phyloP scores from a whole-genome alignment of 30 jellyfish, hydroid and myxozoan genomes.

The Turritopsis dohrnii region DNA sequence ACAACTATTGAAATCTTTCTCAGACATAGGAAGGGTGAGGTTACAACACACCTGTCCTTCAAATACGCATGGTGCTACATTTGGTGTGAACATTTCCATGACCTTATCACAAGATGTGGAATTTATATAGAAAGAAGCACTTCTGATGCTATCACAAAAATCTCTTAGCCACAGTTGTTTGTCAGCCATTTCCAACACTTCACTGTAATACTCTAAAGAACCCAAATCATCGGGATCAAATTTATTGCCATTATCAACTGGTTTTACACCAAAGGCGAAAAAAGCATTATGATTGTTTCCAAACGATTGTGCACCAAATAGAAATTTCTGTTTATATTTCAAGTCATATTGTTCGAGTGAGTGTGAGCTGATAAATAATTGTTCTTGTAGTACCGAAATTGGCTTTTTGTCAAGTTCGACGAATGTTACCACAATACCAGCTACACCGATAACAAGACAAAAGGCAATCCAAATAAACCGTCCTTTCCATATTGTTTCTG shows the following conservation, averaged over 20 bases:
- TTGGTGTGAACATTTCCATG: neutral
- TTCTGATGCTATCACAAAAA: constrained; percentile 45
- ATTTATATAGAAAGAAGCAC: constrained; percentile 33
- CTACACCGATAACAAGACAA: constrained; percentile 55
- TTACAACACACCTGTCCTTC: constrained; percentile 45
- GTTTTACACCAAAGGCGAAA: constrained; percentile 58
- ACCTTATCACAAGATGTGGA: constrained; percentile 29
- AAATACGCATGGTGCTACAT: constrained; percentile 36
- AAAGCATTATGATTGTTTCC: neutral
- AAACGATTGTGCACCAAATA: neutral
- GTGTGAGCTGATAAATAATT: constrained; percentile 47
- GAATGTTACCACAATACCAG: constrained; percentile 55
- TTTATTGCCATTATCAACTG: constrained; percentile 55
- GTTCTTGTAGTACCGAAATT: constrained; percentile 52
- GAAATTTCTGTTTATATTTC: constrained; percentile 42
- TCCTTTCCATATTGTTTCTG: constrained; percentile 28
- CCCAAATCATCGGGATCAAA: constrained; percentile 77
- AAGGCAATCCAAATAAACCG: constrained; percentile 33
- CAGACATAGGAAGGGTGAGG: constrained; percentile 33
- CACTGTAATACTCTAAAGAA: constrained; percentile 5
- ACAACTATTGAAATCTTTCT: constrained; percentile 32
- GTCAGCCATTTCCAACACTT: constrained; percentile 15
- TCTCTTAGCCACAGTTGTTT: constrained; percentile 64
- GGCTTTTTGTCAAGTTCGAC: constrained; percentile 50
- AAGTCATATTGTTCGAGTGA: constrained; percentile 69